Evolutionary conservation across 1,140 invertebrate species (phyloP), one percentile per base, ranked within the genome.

Genomic region (Mycetomoellerius zeteki): DNA sequence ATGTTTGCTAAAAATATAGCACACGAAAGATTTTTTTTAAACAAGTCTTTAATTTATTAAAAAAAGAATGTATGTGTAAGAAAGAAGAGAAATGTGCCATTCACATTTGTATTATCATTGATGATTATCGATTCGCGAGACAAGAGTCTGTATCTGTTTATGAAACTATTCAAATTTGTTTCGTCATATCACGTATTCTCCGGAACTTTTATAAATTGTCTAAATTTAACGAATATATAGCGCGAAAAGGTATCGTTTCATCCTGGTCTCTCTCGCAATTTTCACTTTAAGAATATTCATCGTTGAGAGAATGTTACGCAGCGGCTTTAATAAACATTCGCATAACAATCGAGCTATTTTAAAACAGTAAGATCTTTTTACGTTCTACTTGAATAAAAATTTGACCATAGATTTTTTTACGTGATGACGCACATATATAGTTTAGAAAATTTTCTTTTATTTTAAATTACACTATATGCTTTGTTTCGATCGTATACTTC

Each of bases 231-330:
- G 3, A 77, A 50, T 50, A 78, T 58, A 33, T 7, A 72, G 6
- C 47, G 24, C 16, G 27, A 33, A 54, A 14, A 24, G 16, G 10
- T 5, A 73, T 33, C 16, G 12, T 60, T 76, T 60, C 21, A 43
- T 37, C 8, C 0, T 50, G 24, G 21, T 52, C 27, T 73, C 10
- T 43, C 14, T 21, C 14, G 3, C 16, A 60, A 76, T 24, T 76
- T 43, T 21, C 7, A 58, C 16, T 58, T 60, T 58, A 76, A 60
- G 21, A 60, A 76, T 58, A 60, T 76, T 73, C 52, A 54, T 54
- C 3, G 10, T 33, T 30, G 24, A 54, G 27, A 14, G 1, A 73
- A 33, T n/a, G 10, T 24, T 19, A 27, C 43, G 19, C 65, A 6
- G 12, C 30, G 6, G 24, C 16, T 73, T 54, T 19, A 30, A 19